Conservation (phyloP, 2,888 invertebrate species). For the Drosophila buzzatii region DNA sequence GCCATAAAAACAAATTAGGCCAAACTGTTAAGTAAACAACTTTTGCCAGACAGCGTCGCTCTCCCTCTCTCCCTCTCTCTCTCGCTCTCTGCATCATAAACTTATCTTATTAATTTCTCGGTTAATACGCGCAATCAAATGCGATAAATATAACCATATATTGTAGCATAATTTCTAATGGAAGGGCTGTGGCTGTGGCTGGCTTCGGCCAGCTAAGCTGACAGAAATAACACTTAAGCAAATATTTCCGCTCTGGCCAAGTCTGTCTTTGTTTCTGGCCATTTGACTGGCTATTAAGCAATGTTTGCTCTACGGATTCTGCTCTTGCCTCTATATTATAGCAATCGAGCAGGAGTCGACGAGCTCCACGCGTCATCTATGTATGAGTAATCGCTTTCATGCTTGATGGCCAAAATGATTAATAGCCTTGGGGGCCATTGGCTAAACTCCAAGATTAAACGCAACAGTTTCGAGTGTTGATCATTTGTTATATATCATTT, state of each 20-base stretch:
- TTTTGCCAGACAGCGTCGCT: conserved; percentile 37
- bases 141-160: conserved; percentile 77
- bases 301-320: conserved; percentile 63
- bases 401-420: conserved; percentile 77
- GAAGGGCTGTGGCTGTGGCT: background rate
- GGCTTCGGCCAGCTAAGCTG: conserved; percentile 68
- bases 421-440: conserved; percentile 65
- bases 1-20: conserved; percentile 80
- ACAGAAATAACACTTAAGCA: conserved; percentile 81
- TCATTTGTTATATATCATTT: conserved; percentile 70
- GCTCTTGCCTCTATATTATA: background rate
- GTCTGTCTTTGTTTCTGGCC: conserved; percentile 54
- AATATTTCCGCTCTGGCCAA: conserved; percentile 58
- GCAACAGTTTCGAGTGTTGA: conserved; percentile 75
- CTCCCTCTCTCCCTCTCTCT: background rate
- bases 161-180: conserved; percentile 75
- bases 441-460: conserved; percentile 76
- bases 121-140: conserved; percentile 80
- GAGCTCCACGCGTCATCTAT: conserved; percentile 57
- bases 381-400: conserved; percentile 78
- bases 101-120: conserved; percentile 78
- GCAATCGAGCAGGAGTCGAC: no score
- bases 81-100: conserved; percentile 40
- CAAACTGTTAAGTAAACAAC: conserved; percentile 82
- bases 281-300: conserved; percentile 69